phyloP scores from a whole-genome alignment of 2,888 invertebrate species.

The Punctoribates punctum region DNA sequence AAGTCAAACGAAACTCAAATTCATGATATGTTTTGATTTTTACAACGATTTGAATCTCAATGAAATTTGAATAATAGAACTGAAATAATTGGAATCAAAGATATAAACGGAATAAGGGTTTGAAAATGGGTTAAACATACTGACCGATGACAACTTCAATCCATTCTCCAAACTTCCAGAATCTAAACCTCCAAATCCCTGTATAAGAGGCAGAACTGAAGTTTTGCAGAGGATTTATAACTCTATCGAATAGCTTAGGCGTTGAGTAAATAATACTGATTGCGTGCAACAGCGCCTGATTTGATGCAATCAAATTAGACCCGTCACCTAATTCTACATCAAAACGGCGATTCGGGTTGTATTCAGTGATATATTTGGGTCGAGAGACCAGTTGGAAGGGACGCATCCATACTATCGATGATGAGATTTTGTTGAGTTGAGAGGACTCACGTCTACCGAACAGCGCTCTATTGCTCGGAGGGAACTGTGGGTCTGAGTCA shows the following conservation, averaged over 20 bases:
- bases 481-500: constrained; percentile 59
- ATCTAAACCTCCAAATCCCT: constrained; percentile 67
- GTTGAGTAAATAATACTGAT: constrained; percentile 52
- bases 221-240: constrained; percentile 53
- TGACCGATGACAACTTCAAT: constrained; percentile 60
- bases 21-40: too few relatives aligned
- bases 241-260: constrained; percentile 65
- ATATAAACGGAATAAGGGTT: neutral
- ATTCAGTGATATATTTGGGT: constrained; percentile 60
- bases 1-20: too few relatives aligned
- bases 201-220: constrained; percentile 61
- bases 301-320: neutral
- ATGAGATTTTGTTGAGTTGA: constrained; percentile 29
- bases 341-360: constrained; percentile 52
- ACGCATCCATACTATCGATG: constrained; percentile 41
- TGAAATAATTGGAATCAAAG: too few relatives aligned
- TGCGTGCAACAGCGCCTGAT: neutral
- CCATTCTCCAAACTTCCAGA: constrained; percentile 78
- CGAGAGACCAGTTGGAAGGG: constrained; percentile 62
- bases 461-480: constrained; percentile 56
- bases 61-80: too few relatives aligned
- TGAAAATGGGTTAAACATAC: neutral
- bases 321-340: constrained; percentile 59
- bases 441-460: constrained; percentile 35
- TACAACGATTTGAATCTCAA: too few relatives aligned